phyloP scores from a whole-genome alignment of 2,797 vertebrate species.

The Poecilia gillii region DNA sequence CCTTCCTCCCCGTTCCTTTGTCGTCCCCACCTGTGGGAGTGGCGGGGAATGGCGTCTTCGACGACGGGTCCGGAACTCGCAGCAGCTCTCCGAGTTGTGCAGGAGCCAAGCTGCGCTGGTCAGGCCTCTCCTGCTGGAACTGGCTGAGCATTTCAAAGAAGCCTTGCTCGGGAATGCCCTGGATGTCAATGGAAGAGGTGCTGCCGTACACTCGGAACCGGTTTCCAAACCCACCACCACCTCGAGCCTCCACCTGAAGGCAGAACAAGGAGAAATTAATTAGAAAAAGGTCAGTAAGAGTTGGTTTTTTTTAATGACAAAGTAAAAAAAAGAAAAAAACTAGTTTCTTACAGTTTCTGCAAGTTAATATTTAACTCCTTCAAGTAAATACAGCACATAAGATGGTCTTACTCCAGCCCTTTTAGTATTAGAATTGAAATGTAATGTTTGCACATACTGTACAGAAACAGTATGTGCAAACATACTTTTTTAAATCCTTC shows the following conservation, averaged over 20 bases:
- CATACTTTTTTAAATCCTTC: background rate
- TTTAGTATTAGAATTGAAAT: background rate
- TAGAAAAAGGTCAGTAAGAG: background rate
- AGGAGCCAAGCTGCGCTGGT: constrained; percentile 73
- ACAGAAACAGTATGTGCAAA: background rate
- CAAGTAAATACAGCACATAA: background rate
- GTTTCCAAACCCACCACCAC: constrained; percentile 69
- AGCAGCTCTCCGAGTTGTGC: constrained; percentile 78
- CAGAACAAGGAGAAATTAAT: constrained; percentile 11
- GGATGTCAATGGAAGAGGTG: constrained; percentile 94
- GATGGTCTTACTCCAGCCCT: background rate
- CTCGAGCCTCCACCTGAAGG: constrained; percentile 69
- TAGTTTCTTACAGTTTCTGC: background rate
- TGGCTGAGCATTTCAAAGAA: constrained; percentile 91
- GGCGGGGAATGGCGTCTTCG: constrained; percentile 33
- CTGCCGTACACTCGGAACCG: constrained; percentile 93
- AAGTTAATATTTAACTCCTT: background rate
- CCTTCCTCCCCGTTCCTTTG: constrained; percentile 54
- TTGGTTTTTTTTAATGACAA: background rate
- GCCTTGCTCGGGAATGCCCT: constrained; percentile 90
- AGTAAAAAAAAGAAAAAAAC: background rate
- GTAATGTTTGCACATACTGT: background rate
- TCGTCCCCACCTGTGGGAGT: constrained; percentile 68
- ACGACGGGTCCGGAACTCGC: constrained; percentile 54
- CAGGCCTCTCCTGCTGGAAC: constrained; percentile 85